Percentiles rank a stretch among this genome's conserved stretches.
phyloP scores from a whole-genome alignment of 1,140 invertebrate species.

The Cepaea nemoralis region DNA sequence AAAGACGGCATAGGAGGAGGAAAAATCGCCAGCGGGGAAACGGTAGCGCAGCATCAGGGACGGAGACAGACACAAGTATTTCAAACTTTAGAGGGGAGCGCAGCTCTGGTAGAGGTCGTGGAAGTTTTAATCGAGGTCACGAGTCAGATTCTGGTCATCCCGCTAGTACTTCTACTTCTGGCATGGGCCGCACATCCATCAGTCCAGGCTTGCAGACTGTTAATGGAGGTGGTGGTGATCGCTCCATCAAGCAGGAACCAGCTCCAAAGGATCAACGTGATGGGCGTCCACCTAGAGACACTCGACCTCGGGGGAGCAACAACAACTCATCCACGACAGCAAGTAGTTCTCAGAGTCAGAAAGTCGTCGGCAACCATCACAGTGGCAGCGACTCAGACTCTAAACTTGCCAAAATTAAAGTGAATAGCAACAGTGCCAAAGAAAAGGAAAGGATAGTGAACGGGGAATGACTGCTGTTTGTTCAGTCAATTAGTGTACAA shows the following conservation, averaged over 20 bases:
- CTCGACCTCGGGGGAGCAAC: conserved; percentile 50
- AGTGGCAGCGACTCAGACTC: conserved; percentile 63
- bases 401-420: conserved; percentile 53
- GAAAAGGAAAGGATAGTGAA: conserved; percentile 61
- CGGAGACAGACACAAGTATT: conserved; percentile 68
- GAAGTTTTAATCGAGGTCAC: conserved; percentile 24
- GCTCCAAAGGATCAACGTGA: conserved; percentile 37
- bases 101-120: conserved; percentile 20
- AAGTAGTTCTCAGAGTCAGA: not conserved
- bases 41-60: conserved; percentile 63
- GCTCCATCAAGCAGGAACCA: conserved; percentile 31
- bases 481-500: not conserved
- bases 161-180: conserved; percentile 31
- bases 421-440: conserved; percentile 44
- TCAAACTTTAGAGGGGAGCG: conserved; percentile 58
- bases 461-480: conserved; percentile 53
- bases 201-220: conserved; percentile 36
- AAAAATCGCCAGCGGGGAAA: conserved; percentile 56
- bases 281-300: not conserved
- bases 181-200: conserved; percentile 17
- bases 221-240: conserved; percentile 43
- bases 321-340: conserved; percentile 39
- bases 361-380: conserved; percentile 45
- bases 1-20: conserved; percentile 51
- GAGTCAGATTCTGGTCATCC: conserved; percentile 27